Evolutionary conservation across 2,113 vertebrate genomes (phyloP), one percentile per base, ranked within the genome.

Genomic region (Jaculus jaculus): DNA sequence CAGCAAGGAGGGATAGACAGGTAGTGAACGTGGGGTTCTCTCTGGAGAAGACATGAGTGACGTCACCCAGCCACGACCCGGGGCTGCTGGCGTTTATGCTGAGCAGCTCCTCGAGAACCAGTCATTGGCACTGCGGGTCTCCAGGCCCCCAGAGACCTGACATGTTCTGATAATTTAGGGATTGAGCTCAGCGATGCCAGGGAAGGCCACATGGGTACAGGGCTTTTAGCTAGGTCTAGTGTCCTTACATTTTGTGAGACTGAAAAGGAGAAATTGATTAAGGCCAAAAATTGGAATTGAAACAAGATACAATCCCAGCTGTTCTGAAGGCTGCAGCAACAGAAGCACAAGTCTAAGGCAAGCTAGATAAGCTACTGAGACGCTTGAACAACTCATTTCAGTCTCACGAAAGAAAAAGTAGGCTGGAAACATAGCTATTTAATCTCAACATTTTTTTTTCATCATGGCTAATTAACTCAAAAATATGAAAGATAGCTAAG

Each of bases 221-320:
- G 26, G 72, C 37, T 92, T 60, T 72, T 60, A 6, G 24, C 54
- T 42, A 30, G 90, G 23, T 1, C 1, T 17, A 63, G 5, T 2
- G 2, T 84, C 66, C 79, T 86, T 15, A 66, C 71, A 12, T 92
- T 80, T 65, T 28, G 7, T 54, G 69, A 83, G 28, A 66, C 77
- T n/a, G 34, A 92, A 83, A 47, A 42, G 65, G 82, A 82, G 42
- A 84, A 69, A 74, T 26, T 47, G 54, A 30, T 66, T 7, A 72
- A 65, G 54, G 80, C 58, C 61, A 87, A 81, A 92, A 75, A 81
- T 10, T 47, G 37, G 34, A 87, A 93, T 4, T 66, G 69, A 90
- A 34, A 66, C 37, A 71, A 72, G 28, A 90, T 66, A 30, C 1
- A 30, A 66, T 66, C 65, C 65, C 26, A 23, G 61, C 61, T 63